Evolutionary conservation across 2,797 vertebrate genomes (phyloP), one percentile per base, ranked within the genome.

Genomic region (Enteromius mattozi): DNA sequence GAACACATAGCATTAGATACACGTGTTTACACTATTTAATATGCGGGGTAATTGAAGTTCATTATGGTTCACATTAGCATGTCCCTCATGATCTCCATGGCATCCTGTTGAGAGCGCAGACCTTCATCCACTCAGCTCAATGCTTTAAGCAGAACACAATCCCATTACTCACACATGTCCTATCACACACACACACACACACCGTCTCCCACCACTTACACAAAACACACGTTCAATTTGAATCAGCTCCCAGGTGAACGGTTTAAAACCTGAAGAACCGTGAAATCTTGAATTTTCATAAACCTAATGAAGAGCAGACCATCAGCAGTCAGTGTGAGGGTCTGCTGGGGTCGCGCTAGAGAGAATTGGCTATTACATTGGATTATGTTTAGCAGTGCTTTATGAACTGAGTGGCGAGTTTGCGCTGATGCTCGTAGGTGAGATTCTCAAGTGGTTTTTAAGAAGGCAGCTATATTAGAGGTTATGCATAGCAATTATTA

Each of bases 131-230:
- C 69, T 61, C 81, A 90, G 68, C 85, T 81, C 75, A 81, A 66
- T 86, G 81, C 82, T 90, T 89, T 91, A 90, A 93, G 86, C 89
- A 89, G 71, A 85, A 42, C 45, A 24, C 88, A 92, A 91, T 91
- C 90, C 78, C 78, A 92, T 93, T 92, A 92, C 27, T 71, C 76
- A 37, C 68, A 77, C 77, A 80, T 14, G 40, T 49, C 24, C 51
- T 14, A 17, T 69, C 56, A 74, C 70, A 81, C 47, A 69, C 45
- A 63, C 54, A 72, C 47, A 81, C 45, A 66, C 51, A 65, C 24
- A 33, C 8, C 19, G 6, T 69, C 47, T 69, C 21, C 63, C 24
- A 70, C 17, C 40, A 24, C 42, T 81, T 69, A 82, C 21, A 78
- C 66, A 74, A 66, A 6, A 71, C 42, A 72, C 79, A 82, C 56